Percentiles rank a stretch among this genome's conserved stretches.
phyloP scores from a whole-genome alignment of 2,113 vertebrate species.

The Gymnorhina tibicen region DNA sequence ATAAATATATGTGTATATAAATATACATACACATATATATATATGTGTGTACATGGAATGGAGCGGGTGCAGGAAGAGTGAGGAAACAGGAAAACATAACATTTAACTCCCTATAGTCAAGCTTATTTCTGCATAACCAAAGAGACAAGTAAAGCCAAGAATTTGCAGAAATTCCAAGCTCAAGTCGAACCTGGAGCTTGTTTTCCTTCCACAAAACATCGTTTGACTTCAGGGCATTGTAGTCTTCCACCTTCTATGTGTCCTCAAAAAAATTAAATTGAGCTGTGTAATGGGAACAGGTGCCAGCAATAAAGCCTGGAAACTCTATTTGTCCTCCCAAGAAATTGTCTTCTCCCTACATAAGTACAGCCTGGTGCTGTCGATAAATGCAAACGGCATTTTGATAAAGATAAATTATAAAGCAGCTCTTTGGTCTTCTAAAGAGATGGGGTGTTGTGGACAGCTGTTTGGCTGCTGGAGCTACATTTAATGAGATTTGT shows the following conservation, averaged over 20 bases:
- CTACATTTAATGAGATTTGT: constrained; percentile 49
- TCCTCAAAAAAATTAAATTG: background rate
- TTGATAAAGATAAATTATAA: constrained; percentile 57
- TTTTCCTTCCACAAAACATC: background rate
- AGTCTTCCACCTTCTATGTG: background rate
- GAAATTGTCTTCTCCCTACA: constrained; percentile 30
- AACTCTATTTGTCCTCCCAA: constrained; percentile 25
- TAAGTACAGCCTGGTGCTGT: constrained; percentile 23
- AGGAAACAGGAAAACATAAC: background rate
- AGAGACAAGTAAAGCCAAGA: background rate
- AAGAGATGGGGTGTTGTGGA: background rate
- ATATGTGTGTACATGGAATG: background rate
- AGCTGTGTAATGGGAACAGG: constrained; percentile 33
- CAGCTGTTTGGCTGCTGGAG: constrained; percentile 52
- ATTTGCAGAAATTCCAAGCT: background rate
- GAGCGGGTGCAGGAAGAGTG: background rate
- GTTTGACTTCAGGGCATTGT: background rate
- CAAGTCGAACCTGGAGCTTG: background rate
- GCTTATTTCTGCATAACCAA: background rate
- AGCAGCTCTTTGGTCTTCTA: constrained; percentile 41
- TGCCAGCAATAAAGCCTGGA: constrained; percentile 28
- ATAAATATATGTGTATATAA: background rate
- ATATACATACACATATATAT: accelerated
- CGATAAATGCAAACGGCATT: constrained; percentile 24
- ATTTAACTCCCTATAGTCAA: background rate